Percentiles rank a stretch among this genome's conserved stretches.
These are phyloP conservation scores for Hypercompe scribonia DNA, from an alignment of 2,888 invertebrate species.

Conservation along the genomic window DNA sequence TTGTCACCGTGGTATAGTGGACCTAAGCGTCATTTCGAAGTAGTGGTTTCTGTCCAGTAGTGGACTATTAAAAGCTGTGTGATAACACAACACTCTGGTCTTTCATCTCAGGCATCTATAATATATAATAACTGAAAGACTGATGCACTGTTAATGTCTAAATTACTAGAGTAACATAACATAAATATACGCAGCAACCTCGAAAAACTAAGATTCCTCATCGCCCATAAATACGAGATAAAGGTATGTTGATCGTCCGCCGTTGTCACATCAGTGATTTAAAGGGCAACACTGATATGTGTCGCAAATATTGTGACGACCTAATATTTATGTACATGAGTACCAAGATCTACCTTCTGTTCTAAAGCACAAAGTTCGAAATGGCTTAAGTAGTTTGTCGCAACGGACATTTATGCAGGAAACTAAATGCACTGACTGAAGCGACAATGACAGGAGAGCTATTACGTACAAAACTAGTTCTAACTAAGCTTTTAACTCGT, in stretches of 20 bases:
- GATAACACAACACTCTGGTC: no score
- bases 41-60: no score
- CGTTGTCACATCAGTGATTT: constrained; percentile 39
- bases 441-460: constrained; percentile 60
- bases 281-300: constrained; percentile 30
- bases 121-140: no score
- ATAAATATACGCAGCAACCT: background rate
- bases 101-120: no score
- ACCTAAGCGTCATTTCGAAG: no score
- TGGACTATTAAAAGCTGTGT: no score
- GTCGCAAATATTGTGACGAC: constrained; percentile 35
- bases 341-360: constrained; percentile 13
- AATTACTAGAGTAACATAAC: no score
- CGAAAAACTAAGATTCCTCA: constrained; percentile 26
- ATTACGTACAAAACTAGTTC: constrained; percentile 59
- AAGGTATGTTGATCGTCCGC: constrained; percentile 35
- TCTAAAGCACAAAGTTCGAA: background rate
- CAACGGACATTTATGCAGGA: constrained; percentile 30
- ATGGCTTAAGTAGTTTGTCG: constrained; percentile 3
- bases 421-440: constrained; percentile 53
- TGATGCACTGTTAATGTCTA: no score
- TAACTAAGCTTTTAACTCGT: constrained; percentile 48
- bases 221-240: constrained; percentile 32
- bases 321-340: constrained; percentile 18
- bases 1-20: no score